A percentile compares a stretch with the other conserved stretches of the same genome.
Conservation (phyloP, 2,113 vertebrate species). For the Propithecus coquereli region DNA sequence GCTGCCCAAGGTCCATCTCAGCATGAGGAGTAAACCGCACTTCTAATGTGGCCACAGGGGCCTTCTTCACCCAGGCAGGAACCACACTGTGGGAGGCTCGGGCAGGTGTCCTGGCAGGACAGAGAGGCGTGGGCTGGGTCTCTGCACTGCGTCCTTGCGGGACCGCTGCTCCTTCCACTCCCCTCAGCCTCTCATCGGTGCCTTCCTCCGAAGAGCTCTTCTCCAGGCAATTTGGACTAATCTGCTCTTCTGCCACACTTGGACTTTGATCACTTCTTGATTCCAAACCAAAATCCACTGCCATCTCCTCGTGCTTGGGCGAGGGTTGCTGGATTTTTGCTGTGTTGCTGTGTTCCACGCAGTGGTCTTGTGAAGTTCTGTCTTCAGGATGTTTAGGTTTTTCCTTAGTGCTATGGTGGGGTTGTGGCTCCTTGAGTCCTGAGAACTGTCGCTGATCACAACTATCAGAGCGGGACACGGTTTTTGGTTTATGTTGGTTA, state of each 20-base stretch:
- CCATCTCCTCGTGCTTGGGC: not conserved
- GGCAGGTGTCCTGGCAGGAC: not conserved
- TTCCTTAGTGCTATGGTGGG: not conserved
- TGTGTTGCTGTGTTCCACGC: fast-evolving
- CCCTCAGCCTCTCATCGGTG: not conserved
- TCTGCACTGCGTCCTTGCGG: not conserved
- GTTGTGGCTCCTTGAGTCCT: not conserved
- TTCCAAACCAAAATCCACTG: not conserved
- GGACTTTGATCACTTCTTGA: not conserved
- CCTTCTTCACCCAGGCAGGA: conserved; percentile 87
- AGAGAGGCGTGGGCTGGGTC: fast-evolving
- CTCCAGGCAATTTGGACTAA: not conserved
- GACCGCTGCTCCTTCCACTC: not conserved
- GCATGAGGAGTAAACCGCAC: conserved; percentile 89
- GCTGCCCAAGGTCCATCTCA: conserved; percentile 83
- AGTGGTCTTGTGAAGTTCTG: not conserved
- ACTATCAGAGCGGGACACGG: not conserved
- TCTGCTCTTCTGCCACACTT: not conserved
- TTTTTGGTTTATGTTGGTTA: not conserved
- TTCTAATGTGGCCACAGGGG: conserved; percentile 82
- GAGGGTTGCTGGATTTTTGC: not conserved
- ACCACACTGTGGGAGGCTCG: conserved; percentile 63
- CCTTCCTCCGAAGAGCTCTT: not conserved
- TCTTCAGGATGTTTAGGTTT: not conserved
- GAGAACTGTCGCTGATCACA: not conserved